A percentile compares a stretch with the other conserved stretches of the same genome.
Evolutionary conservation across 2,797 vertebrate genomes (phyloP).

Genomic region (Notamacropus eugenii): DNA sequence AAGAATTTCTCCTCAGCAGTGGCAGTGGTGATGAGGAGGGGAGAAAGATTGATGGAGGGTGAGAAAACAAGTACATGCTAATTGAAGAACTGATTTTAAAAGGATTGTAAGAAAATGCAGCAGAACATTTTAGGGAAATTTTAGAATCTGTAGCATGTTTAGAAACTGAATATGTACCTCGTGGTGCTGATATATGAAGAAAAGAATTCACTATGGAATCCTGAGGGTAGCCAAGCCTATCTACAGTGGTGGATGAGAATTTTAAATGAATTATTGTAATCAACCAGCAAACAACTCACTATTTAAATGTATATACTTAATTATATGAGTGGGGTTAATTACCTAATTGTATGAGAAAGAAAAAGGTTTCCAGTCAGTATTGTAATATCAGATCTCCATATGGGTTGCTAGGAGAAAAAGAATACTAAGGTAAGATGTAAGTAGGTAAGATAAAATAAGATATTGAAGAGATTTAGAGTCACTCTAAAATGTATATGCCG

Average conservation of each 20-base stretch:
- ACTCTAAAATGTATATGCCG: not conserved
- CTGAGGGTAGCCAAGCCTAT: not conserved
- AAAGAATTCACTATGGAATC: not conserved
- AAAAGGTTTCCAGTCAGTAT: not conserved
- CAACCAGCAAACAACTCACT: not conserved
- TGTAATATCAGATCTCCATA: not conserved
- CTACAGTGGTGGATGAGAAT: not conserved
- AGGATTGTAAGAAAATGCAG: not conserved
- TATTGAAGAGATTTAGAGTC: not conserved
- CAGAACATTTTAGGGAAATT: not conserved
- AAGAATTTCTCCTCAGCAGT: not conserved
- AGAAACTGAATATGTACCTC: not conserved
- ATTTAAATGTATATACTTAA: not conserved
- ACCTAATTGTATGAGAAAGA: not conserved
- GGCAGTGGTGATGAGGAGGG: not conserved
- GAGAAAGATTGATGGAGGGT: not conserved
- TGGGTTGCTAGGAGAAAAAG: not conserved
- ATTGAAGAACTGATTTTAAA: not conserved
- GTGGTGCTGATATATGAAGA: not conserved
- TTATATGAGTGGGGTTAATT: not conserved
- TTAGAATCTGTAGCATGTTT: not conserved
- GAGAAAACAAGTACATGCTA: not conserved
- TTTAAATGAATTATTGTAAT: not conserved
- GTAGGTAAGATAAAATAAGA: not conserved
- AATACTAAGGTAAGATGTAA: conserved; percentile 18